phyloP scores from a whole-genome alignment of 2,888 invertebrate genomes.

The Phytoseiulus persimilis region DNA sequence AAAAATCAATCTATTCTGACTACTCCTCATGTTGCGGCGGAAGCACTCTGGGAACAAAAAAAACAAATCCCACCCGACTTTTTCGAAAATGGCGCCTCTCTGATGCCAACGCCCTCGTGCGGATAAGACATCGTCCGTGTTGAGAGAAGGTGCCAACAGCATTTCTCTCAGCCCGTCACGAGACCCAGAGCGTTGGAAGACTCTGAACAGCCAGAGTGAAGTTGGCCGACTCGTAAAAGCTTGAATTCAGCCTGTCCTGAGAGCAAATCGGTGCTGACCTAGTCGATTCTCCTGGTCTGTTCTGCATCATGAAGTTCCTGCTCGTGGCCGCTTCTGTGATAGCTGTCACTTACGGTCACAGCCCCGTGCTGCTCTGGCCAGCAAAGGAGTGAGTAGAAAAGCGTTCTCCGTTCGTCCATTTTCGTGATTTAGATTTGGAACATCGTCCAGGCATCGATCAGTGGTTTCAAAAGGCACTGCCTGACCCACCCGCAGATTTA shows the following conservation, averaged over 20 bases:
- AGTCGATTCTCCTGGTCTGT: neutral
- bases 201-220: neutral
- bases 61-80: no score
- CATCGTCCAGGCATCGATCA: no score
- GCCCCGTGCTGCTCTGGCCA: constrained; percentile 22
- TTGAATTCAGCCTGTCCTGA: neutral
- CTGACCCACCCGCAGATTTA: no score
- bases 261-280: neutral
- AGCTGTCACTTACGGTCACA: neutral
- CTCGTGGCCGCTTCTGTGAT: neutral
- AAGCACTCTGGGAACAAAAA: no score
- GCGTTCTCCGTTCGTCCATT: neutral
- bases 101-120: neutral
- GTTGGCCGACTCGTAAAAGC: neutral
- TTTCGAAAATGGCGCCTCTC: no score
- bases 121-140: neutral
- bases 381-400: constrained; percentile 13
- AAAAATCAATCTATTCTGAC: no score
- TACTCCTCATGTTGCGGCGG: no score
- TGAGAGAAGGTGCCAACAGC: neutral
- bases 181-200: neutral
- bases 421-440: no score
- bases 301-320: neutral
- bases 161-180: neutral
- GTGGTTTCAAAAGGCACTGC: no score